A percentile compares a stretch with the other conserved stretches of the same genome.
These are phyloP conservation scores for Solenodon paradoxus DNA, from an alignment of 2,113 vertebrate species.

Conservation along the genomic window DNA sequence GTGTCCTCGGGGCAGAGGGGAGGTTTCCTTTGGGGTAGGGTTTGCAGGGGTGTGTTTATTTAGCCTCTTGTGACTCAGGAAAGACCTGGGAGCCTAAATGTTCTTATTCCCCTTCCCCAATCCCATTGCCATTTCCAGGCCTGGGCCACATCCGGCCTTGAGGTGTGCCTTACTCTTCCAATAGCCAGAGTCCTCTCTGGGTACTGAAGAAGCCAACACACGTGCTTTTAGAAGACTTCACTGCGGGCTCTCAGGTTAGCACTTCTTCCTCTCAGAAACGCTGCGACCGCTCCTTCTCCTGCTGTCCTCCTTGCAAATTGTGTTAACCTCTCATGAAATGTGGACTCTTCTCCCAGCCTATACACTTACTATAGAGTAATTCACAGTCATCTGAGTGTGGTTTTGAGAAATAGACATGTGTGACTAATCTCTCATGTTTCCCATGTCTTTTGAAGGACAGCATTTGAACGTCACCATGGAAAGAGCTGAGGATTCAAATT, in stretches of 20 bases:
- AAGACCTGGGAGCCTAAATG: neutral
- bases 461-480: neutral
- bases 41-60: neutral
- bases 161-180: neutral
- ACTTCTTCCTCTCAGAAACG: neutral
- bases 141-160: no score
- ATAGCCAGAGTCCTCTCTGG: neutral
- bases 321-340: no score
- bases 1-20: neutral
- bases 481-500: neutral
- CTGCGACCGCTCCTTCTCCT: neutral
- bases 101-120: neutral
- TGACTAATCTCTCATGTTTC: neutral
- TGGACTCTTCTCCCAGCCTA: neutral
- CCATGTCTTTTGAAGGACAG: neutral
- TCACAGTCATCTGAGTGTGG: neutral
- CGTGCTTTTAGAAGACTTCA: neutral
- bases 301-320: neutral
- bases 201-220: neutral
- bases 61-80: neutral
- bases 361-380: neutral
- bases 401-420: neutral
- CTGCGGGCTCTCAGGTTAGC: no score
- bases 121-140: neutral
- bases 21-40: neutral